A percentile compares a stretch with the other conserved stretches of the same genome.
Evolutionary conservation across 2,797 vertebrate species (phyloP).

Genomic region (Aplochiton taeniatus): DNA sequence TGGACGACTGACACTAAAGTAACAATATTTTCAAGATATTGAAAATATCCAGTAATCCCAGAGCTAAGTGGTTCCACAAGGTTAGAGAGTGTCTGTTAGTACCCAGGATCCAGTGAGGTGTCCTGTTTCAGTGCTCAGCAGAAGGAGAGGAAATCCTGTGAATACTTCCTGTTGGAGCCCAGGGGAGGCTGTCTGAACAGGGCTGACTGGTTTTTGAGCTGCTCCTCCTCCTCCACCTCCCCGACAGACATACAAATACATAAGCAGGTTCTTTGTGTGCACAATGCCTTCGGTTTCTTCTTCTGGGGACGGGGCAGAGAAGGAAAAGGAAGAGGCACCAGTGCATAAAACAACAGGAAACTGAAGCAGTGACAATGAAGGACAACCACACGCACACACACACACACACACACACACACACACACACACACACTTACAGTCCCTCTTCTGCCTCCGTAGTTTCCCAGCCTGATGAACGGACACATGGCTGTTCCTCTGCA

Average conservation of each 20-base stretch:
- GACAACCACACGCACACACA: too few relatives aligned
- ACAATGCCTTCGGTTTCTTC: constrained; percentile 38
- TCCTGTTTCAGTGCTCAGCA: constrained; percentile 71
- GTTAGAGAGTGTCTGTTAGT: constrained; percentile 37
- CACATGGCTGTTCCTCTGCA: constrained; percentile 91
- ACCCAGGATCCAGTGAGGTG: constrained; percentile 64
- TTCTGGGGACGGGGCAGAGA: constrained; percentile 40
- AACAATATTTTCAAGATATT: constrained; percentile 1
- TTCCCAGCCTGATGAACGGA: constrained; percentile 92
- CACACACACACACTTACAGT: constrained; percentile 48
- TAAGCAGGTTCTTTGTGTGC: constrained; percentile 40
- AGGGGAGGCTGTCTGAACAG: constrained; percentile 74
- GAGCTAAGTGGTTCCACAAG: constrained; percentile 46
- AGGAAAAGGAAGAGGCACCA: constrained; percentile 61
- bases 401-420: constrained; percentile 48
- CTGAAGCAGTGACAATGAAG: constrained; percentile 67
- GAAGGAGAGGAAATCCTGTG: constrained; percentile 78
- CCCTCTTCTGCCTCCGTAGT: constrained; percentile 78
- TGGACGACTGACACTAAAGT: too few relatives aligned
- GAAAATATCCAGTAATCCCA: too few relatives aligned
- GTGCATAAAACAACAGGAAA: constrained; percentile 65
- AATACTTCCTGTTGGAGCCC: constrained; percentile 81
- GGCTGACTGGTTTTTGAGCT: constrained; percentile 73
- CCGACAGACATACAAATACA: constrained; percentile 13
- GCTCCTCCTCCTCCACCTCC: constrained; percentile 59